Base-by-base conservation (phyloP, 53 echinoderm and acorn worm genomes). In the Hippasteria phrygiana region DNA sequence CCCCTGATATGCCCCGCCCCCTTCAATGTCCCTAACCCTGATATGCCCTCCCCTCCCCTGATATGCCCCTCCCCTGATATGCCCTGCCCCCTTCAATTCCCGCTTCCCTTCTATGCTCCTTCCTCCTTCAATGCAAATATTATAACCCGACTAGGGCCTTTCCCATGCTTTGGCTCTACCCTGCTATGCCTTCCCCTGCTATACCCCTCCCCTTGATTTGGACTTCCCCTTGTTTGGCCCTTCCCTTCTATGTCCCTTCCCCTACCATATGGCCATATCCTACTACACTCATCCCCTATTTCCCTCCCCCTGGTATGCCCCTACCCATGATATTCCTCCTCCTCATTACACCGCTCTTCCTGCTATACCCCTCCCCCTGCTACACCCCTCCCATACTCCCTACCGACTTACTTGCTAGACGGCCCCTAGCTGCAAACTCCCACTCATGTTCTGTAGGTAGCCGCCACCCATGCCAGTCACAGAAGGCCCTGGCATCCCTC, bases 351-450 rank as follows among this genome's bases (percentile, higher is more conserved):
- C 42, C 72, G 0, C 42, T n/a, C n/a, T n/a, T n/a, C n/a, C n/a
- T n/a, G n/a, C n/a, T n/a, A n/a, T n/a, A 17, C 22, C 39, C 14
- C 42, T 4, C 72, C 34, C 13, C 32, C 28, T 41, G 14, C 3
- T 46, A 35, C 54, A 5, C 3, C 55, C 10, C 18, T 54, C 35
- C 16, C 29, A 11, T 35, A 34, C 35, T 27, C 50, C 14, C 26
- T 34, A n/a, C n/a, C n/a, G 26, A n/a, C 93, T 87, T 66, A 94
- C 96, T 91, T 72, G 79, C 89, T 63, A 94, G 81, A 22, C 90
- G 88, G 24, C 96, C 97, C 89, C 97, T 88, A 0, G 93, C 97
- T 41, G 97, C 97, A 90, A 72, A 93, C 75, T 97, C 97, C 97
- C 97, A 97, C 35, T 97, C 97, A 66, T 78, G 83, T 62, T 97